A percentile compares a stretch with the other conserved stretches of the same genome.
Evolutionary conservation across 2,797 vertebrate species (phyloP).

Genomic region (Gallinago nigripennis): DNA sequence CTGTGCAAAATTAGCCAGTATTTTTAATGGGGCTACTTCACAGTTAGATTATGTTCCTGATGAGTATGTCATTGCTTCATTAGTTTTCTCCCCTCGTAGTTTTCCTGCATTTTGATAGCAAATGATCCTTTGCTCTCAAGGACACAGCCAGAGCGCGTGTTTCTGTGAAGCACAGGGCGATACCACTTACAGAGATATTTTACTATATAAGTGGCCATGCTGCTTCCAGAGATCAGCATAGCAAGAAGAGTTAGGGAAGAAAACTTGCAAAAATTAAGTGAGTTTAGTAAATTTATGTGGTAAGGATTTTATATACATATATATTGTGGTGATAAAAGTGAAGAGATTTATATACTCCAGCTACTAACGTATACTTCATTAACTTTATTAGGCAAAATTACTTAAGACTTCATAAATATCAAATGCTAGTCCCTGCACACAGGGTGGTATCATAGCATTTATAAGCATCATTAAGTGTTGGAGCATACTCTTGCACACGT

Average conservation of each 20-base stretch:
- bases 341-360: slow-evolving; percentile 8
- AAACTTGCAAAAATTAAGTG: not conserved
- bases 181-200: not conserved
- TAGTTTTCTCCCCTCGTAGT: slow-evolving; percentile 21
- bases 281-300: not conserved
- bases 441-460: not conserved
- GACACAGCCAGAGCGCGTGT: not conserved
- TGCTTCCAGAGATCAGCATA: not conserved
- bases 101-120: slow-evolving; percentile 31
- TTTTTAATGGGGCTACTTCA: slow-evolving; percentile 17
- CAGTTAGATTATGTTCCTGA: slow-evolving; percentile 1
- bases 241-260: not conserved
- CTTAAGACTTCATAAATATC: slow-evolving; percentile 40
- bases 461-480: not conserved
- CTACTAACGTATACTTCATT: not conserved
- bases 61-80: slow-evolving; percentile 33
- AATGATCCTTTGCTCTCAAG: slow-evolving; percentile 12
- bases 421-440: not conserved
- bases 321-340: not conserved
- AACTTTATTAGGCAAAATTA: slow-evolving; percentile 52
- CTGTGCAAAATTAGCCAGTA: not conserved
- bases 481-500: not conserved
- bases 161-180: not conserved
- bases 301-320: not conserved
- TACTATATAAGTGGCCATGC: not conserved